phyloP scores from a whole-genome alignment of 2,113 vertebrate genomes.

The Cebidichthys violaceus region DNA sequence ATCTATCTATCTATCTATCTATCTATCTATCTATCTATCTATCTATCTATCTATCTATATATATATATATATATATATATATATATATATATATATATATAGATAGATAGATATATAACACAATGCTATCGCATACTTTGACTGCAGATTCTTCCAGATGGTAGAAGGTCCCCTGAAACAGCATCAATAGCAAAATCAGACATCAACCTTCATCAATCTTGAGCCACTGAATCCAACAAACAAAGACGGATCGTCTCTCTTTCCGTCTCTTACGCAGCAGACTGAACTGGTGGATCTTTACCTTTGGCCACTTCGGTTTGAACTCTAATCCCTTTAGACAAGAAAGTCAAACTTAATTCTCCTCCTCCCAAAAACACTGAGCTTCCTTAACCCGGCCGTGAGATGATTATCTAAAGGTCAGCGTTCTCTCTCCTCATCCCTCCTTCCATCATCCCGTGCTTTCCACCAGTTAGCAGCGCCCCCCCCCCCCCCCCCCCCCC shows the following conservation, averaged over 20 bases:
- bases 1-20: too few species aligned
- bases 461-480: constrained; percentile 53
- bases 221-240: constrained; percentile 20
- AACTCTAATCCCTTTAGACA: constrained; percentile 52
- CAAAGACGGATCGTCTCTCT: constrained; percentile 50
- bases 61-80: too few species aligned
- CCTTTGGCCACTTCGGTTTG: constrained; percentile 38
- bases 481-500: too few species aligned
- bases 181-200: constrained; percentile 4
- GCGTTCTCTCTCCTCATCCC: constrained; percentile 31
- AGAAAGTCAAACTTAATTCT: constrained; percentile 63
- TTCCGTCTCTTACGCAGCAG: constrained; percentile 29
- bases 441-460: constrained; percentile 54
- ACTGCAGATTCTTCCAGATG: constrained; percentile 13
- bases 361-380: neutral
- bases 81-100: too few species aligned
- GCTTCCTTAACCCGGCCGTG: constrained; percentile 40
- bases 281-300: constrained; percentile 48
- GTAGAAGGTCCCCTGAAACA: constrained; percentile 5
- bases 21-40: too few species aligned
- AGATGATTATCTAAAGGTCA: constrained; percentile 77
- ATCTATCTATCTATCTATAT: too few species aligned
- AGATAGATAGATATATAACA: too few species aligned
- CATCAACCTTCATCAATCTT: constrained; percentile 31
- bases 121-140: constrained; percentile 16